Evolutionary conservation across 2,888 invertebrate species (phyloP).

Genomic region (Diadegma fenestrale): DNA sequence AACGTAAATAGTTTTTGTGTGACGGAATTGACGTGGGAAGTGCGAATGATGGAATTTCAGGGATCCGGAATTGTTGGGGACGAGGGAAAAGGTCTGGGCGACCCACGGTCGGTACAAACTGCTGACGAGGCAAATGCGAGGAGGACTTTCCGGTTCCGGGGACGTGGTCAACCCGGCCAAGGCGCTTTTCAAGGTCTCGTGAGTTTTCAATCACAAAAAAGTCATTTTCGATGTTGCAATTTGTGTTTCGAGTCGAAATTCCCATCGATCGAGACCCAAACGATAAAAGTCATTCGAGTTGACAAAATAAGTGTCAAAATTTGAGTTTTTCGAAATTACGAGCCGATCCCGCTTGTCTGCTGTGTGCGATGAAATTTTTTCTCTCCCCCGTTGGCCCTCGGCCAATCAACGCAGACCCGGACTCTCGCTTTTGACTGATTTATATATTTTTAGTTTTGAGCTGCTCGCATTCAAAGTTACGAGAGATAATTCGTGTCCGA

Average conservation of each 20-base stretch:
- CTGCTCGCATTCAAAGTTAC: slow-evolving; percentile 68
- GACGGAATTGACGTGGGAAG: not conserved
- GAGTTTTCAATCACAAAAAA: not conserved
- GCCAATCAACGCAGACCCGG: slow-evolving; percentile 71
- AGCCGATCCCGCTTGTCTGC: not conserved
- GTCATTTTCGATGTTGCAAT: not conserved
- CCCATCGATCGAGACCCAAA: not conserved
- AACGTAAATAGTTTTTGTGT: not conserved
- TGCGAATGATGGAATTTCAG: slow-evolving; percentile 69
- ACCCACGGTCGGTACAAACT: slow-evolving; percentile 80
- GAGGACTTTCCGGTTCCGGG: slow-evolving; percentile 81
- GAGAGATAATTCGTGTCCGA: not conserved
- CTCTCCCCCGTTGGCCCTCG: slow-evolving; percentile 67
- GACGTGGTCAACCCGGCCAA: slow-evolving; percentile 81
- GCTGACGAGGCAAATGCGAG: slow-evolving; percentile 78
- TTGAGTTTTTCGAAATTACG: not conserved
- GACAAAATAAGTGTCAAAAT: not conserved
- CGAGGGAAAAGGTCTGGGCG: slow-evolving; percentile 74
- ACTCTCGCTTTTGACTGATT: slow-evolving; percentile 67
- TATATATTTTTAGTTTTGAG: slow-evolving; percentile 77
- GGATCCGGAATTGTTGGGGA: slow-evolving; percentile 75
- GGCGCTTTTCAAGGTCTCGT: slow-evolving; percentile 78
- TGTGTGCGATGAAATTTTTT: slow-evolving; percentile 16
- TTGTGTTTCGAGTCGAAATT: not conserved
- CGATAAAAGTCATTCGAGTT: not conserved